These are phyloP conservation scores for Eugnorisma glareosa DNA, from an alignment of 2,888 invertebrate species.

Conservation along the genomic window DNA sequence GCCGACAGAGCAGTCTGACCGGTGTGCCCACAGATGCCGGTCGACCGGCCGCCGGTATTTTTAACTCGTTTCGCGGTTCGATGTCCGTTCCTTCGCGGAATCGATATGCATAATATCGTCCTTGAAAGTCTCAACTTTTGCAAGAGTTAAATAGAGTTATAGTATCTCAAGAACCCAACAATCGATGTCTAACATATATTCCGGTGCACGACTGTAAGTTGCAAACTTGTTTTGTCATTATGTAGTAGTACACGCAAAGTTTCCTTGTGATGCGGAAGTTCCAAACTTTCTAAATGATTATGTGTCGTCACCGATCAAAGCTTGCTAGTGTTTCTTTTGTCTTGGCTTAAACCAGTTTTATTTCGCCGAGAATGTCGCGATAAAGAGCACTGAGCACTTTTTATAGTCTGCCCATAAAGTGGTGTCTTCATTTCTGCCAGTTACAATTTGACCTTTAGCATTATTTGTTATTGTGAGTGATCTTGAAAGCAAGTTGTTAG, in stretches of 20 bases:
- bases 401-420: constrained; percentile 81
- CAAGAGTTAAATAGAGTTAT: constrained; percentile 78
- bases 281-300: constrained; percentile 79
- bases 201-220: constrained; percentile 80
- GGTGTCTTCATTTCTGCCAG: constrained; percentile 71
- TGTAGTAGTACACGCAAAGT: constrained; percentile 70
- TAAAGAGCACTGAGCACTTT: constrained; percentile 78
- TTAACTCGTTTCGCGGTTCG: constrained; percentile 90
- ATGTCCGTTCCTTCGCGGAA: constrained; percentile 88
- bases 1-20: constrained; percentile 86
- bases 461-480: constrained; percentile 74
- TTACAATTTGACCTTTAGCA: constrained; percentile 81
- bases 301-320: constrained; percentile 73
- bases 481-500: constrained; percentile 74
- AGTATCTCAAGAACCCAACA: constrained; percentile 71
- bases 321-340: constrained; percentile 70
- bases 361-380: constrained; percentile 77
- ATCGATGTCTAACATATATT: constrained; percentile 73
- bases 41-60: constrained; percentile 87
- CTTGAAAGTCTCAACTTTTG: constrained; percentile 83
- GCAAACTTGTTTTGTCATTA: constrained; percentile 79
- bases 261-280: constrained; percentile 71
- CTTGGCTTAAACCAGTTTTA: constrained; percentile 73
- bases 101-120: constrained; percentile 88
- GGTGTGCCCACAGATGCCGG: constrained; percentile 89